These are phyloP conservation scores for Acanthis flammea DNA, from an alignment of 2,797 vertebrate species.

Conservation along the genomic window DNA sequence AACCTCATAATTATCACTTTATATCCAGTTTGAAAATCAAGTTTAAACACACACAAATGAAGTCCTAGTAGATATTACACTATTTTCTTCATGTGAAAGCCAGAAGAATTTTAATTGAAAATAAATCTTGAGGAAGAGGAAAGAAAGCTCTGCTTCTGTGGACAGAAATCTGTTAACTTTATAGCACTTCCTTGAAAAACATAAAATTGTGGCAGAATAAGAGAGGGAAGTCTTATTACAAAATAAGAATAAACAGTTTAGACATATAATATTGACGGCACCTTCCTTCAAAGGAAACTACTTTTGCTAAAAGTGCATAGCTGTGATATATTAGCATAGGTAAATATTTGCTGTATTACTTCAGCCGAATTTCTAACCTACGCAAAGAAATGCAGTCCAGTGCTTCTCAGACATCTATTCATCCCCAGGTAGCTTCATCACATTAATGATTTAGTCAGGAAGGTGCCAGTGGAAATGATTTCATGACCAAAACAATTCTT, in stretches of 20 bases:
- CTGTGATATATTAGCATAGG: background rate
- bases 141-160: background rate
- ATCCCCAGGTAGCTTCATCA: background rate
- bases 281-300: background rate
- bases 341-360: background rate
- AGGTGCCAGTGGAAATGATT: background rate
- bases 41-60: background rate
- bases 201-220: background rate
- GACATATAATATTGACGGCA: background rate
- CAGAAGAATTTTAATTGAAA: conserved; percentile 12
- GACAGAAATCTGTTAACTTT: background rate
- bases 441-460: background rate
- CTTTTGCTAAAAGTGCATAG: background rate
- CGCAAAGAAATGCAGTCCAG: background rate
- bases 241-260: background rate
- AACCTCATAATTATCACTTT: background rate
- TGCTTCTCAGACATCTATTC: background rate
- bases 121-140: background rate
- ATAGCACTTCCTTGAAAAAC: background rate
- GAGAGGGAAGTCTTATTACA: background rate
- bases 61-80: background rate
- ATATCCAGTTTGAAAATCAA: background rate
- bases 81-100: background rate
- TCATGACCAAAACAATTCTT: background rate
- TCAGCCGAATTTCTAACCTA: background rate